These are phyloP conservation scores for Anagrus nilaparvatae DNA, from an alignment of 1,140 invertebrate genomes.

Conservation along the genomic window DNA sequence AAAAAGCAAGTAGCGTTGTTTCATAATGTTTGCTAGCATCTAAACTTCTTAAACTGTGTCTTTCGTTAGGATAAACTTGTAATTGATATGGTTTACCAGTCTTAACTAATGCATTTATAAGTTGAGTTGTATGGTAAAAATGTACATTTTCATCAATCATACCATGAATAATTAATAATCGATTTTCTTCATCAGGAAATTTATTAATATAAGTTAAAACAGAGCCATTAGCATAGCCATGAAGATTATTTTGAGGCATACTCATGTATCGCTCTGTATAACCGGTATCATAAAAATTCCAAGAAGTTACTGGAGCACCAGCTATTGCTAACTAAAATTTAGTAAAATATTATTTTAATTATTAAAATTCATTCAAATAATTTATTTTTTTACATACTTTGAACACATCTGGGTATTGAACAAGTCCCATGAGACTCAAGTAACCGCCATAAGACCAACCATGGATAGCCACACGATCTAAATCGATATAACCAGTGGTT, in stretches of 20 bases:
- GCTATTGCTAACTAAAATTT: slow-evolving; percentile 66
- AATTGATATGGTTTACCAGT: slow-evolving; percentile 85
- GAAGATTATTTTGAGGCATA: slow-evolving; percentile 67
- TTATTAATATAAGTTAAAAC: slow-evolving; percentile 69
- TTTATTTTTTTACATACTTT: slow-evolving; percentile 54
- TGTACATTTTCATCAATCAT: slow-evolving; percentile 99
- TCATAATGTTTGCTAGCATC: slow-evolving; percentile 95
- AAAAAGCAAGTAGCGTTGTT: slow-evolving; percentile 81
- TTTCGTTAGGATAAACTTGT: slow-evolving; percentile 90
- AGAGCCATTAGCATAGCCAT: slow-evolving; percentile 69
- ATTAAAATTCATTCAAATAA: slow-evolving; percentile 7
- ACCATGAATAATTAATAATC: slow-evolving; percentile 94
- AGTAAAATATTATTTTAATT: slow-evolving; percentile 15
- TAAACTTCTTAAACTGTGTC: slow-evolving; percentile 84
- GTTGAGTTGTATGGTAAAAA: slow-evolving; percentile 87
- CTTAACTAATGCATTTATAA: slow-evolving; percentile 82
- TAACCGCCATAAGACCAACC: slow-evolving; percentile 98
- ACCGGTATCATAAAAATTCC: slow-evolving; percentile 86
- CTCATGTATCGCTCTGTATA: slow-evolving; percentile 99
- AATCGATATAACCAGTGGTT: slow-evolving; percentile 79
- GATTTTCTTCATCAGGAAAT: slow-evolving; percentile 88
- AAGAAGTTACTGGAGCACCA: slow-evolving; percentile 93
- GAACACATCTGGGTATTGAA: slow-evolving; percentile 73
- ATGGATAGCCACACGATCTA: slow-evolving; percentile 86
- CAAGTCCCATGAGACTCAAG: slow-evolving; percentile 74